Evolutionary conservation across 1,140 invertebrate genomes (phyloP), one percentile per base, ranked within the genome.

Genomic region (Zaprionus ghesquierei): DNA sequence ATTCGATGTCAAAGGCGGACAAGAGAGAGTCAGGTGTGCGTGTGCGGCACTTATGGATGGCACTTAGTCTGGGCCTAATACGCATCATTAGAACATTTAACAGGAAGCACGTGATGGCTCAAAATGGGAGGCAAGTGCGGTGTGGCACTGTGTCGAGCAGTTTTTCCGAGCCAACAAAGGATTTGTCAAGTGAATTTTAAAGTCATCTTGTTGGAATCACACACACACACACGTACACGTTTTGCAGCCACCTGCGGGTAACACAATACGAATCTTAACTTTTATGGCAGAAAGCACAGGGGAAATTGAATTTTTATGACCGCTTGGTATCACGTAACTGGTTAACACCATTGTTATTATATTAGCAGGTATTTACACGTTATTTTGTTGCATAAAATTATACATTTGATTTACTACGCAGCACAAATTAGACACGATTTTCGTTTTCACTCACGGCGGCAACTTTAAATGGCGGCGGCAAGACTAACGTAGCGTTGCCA

Each of bases 51-150:
- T 86, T 87, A 82, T 86, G 82, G 79, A 79, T 87, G 82, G 84
- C 82, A 89, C 84, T 87, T 87, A 82, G 82, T 77, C 84, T 84
- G 75, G 72, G 72, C 77, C 85, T 87, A 87, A 87, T 87, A 87
- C 84, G 79, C 85, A 89, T 87, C 84, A 87, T 87, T 87, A 89
- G 84, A 89, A 81, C 79, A 87, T 87, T 87, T 87, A 87, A 87
- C 84, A 87, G 84, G 84, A 87, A 89, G 78, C 84, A 87, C 84
- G 84, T 87, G 84, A 87, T 80, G 59, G 41, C 59, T 65, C 56
- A 61, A 60, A 46, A 31, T 53, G 33, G 38, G 38, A 25, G 55
- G 35, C 55, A 25, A 46, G 13, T n/a, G 41, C 41, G 66, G 55
- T 55, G 49, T n/a, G n/a, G n/a, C n/a, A n/a, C n/a, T n/a, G n/a